Percentiles rank a stretch among this genome's conserved stretches.
phyloP scores from a whole-genome alignment of 2,113 vertebrate species.

The Picathartes gymnocephalus region DNA sequence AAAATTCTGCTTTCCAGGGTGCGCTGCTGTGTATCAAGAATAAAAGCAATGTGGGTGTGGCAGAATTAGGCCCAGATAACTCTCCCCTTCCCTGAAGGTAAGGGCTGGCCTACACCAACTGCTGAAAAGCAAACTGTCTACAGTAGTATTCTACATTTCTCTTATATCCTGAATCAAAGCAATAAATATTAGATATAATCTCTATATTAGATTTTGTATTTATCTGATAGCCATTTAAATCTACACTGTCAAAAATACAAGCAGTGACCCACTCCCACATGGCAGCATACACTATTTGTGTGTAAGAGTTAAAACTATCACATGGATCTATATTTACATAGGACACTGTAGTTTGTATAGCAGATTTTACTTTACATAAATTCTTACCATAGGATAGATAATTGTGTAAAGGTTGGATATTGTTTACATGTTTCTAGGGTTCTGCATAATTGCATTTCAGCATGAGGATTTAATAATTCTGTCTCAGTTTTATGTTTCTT shows the following conservation, averaged over 20 bases:
- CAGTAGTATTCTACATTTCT: constrained; percentile 5
- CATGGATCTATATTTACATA: constrained; percentile 4
- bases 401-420: background rate
- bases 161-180: constrained; percentile 24
- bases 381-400: background rate
- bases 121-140: constrained; percentile 24
- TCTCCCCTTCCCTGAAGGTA: background rate
- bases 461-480: background rate
- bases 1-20: background rate
- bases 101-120: background rate
- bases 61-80: background rate
- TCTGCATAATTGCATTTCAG: background rate
- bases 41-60: background rate
- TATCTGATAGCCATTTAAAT: constrained; percentile 52
- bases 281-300: background rate
- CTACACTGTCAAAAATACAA: constrained; percentile 50
- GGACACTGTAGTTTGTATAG: background rate
- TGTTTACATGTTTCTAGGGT: background rate
- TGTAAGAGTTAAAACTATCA: background rate
- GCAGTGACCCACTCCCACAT: constrained; percentile 31
- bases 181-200: constrained; percentile 69
- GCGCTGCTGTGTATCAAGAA: background rate
- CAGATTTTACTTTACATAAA: background rate
- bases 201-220: constrained; percentile 54
- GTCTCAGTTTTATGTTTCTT: background rate